These are phyloP conservation scores for Myocastor coypus DNA, from an alignment of 2,113 vertebrate genomes.

Conservation along the genomic window DNA sequence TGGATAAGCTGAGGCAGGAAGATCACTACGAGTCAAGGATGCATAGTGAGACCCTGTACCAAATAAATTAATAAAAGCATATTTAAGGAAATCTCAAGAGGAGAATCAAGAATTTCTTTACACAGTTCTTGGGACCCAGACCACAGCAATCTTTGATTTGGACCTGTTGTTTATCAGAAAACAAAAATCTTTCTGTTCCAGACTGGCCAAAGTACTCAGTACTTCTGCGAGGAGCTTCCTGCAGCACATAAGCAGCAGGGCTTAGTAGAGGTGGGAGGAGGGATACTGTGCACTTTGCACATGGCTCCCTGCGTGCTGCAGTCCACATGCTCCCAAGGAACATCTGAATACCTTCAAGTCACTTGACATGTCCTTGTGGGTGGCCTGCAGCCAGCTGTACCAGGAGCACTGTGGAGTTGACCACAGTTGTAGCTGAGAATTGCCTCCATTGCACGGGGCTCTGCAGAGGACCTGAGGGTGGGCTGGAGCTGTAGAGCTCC, in stretches of 20 bases:
- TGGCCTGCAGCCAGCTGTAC: neutral
- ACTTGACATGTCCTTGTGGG: neutral
- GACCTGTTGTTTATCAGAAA: neutral
- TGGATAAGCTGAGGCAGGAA: too few species aligned
- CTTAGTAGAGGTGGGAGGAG: constrained; percentile 11
- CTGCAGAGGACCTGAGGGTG: neutral
- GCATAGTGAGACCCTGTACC: too few species aligned
- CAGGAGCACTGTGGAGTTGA: constrained; percentile 28
- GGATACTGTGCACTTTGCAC: neutral
- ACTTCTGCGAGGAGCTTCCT: neutral
- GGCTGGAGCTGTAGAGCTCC: neutral
- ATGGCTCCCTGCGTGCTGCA: neutral
- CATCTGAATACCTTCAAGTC: constrained; percentile 61
- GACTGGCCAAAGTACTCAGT: neutral
- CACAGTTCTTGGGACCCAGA: neutral
- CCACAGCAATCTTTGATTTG: neutral
- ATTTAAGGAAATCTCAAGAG: neutral
- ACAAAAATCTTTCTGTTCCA: neutral
- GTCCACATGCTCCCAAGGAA: constrained; percentile 57
- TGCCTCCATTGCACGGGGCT: neutral
- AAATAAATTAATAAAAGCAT: too few species aligned
- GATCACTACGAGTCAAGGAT: too few species aligned
- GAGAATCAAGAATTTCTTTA: constrained; percentile 30
- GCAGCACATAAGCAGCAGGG: neutral
- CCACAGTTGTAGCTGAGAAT: constrained; percentile 30